Conservation (phyloP, 2,797 vertebrate genomes). For the Botia almorhae region DNA sequence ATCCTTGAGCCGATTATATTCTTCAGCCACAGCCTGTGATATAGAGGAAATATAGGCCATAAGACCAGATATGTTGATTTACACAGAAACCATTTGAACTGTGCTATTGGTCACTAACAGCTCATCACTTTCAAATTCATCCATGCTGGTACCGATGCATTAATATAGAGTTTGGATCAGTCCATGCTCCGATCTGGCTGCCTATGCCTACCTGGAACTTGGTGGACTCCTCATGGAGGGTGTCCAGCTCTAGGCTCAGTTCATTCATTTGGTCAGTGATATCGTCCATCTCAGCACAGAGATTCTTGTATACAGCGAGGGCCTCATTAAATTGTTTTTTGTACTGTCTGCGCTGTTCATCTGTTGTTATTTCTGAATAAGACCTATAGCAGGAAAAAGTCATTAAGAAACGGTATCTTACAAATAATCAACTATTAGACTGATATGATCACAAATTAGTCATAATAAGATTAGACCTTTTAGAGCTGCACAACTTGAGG, state of each 20-base stretch:
- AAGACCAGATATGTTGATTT: background rate
- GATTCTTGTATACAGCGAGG: conserved; percentile 78
- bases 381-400: conserved; percentile 64
- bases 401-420: background rate
- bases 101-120: background rate
- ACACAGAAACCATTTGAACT: background rate
- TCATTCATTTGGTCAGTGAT: conserved; percentile 81
- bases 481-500: background rate
- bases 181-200: background rate
- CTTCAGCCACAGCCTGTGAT: conserved; percentile 81
- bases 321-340: conserved; percentile 81
- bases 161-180: background rate
- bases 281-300: conserved; percentile 83
- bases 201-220: conserved; percentile 80
- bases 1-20: conserved; percentile 85
- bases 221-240: conserved; percentile 70
- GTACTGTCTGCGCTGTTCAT: conserved; percentile 75
- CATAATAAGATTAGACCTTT: background rate
- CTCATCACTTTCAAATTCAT: background rate
- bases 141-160: background rate
- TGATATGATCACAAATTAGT: background rate
- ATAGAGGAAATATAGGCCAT: background rate
- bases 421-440: too few relatives aligned
- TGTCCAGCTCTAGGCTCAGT: conserved; percentile 80
- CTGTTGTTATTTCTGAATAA: conserved; percentile 82